Evolutionary conservation across 2,888 invertebrate species (phyloP).

Genomic region (Tipula confusa): DNA sequence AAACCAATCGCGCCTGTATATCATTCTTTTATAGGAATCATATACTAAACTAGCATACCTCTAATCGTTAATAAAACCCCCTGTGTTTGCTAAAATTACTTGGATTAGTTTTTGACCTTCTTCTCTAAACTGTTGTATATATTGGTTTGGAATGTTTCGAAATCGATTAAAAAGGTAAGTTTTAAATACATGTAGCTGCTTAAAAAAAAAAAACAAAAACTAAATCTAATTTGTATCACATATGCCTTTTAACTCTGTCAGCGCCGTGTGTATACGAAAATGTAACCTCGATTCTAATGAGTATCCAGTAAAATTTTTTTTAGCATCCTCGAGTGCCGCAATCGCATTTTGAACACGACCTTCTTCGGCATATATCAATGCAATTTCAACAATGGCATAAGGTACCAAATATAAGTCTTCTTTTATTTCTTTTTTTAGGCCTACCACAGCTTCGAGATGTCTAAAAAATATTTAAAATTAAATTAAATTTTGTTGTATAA

Average conservation of each 20-base stretch:
- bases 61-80: background rate
- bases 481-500: constrained; percentile 14
- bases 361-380: constrained; percentile 68
- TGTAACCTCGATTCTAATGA: constrained; percentile 83
- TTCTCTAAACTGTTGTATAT: background rate
- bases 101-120: no score
- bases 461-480: constrained; percentile 36
- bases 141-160: background rate
- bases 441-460: constrained; percentile 43
- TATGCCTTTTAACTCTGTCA: constrained; percentile 45
- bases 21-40: background rate
- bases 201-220: background rate
- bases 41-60: background rate
- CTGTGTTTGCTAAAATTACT: background rate
- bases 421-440: constrained; percentile 66
- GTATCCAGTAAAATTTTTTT: constrained; percentile 86
- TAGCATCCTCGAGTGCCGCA: constrained; percentile 72
- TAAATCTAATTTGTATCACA: constrained; percentile 30
- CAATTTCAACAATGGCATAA: constrained; percentile 81
- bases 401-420: constrained; percentile 82
- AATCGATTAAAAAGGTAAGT: background rate
- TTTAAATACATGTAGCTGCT: background rate
- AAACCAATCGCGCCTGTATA: background rate
- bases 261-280: constrained; percentile 79
- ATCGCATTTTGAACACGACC: constrained; percentile 65